Base-by-base conservation (phyloP, 2,113 vertebrate genomes). In the Perognathus longimembris region DNA sequence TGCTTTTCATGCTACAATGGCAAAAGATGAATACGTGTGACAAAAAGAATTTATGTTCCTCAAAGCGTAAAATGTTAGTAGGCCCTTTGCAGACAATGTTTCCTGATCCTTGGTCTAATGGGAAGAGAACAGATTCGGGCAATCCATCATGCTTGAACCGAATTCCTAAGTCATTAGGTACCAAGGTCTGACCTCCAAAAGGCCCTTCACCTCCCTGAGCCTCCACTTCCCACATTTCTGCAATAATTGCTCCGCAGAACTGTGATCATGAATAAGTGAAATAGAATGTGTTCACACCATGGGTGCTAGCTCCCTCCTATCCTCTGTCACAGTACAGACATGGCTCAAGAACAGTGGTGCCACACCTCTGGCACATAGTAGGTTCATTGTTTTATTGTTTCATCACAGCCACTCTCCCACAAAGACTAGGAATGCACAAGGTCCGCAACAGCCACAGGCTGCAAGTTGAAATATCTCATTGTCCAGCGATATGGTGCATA, bases 401-500 rank as follows among this genome's bases (percentile, higher is more conserved):
- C 71, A 15, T 34, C 28, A 38, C 34, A 8, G 28, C 38, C 36
- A 45, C 2, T 3, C 54, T 20, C 54, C 45, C 38, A 63, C 17
- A 88, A 30, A 84, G 54, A 69, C 54, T 70, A 70, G 79, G 77
- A 87, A 90, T 21, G 9, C 30, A 42, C 87, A 75, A 4, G 38
- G 18, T 40, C 45, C 11, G 2, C 59, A 45, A 79, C 79, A 82
- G 38, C 92, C 6, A 0, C 0, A 40, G 59, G 71, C 85, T 84
- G 24, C 12, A 9, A 20, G 78, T 89, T 91, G 78, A 95, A 91
- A 90, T 5, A 2, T 54, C 76, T 80, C 89, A 34, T 59, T 9
- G 0, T 78, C 85, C 66, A 18, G 70, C 18, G 66, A 93, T 38
- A 40, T 18, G 3, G 4, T 32, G 18, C 38, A 92, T 89, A 93